A percentile compares a stretch with the other conserved stretches of the same genome.
Evolutionary conservation across 2,113 vertebrate species (phyloP).

Genomic region (Fregetta grallaria): DNA sequence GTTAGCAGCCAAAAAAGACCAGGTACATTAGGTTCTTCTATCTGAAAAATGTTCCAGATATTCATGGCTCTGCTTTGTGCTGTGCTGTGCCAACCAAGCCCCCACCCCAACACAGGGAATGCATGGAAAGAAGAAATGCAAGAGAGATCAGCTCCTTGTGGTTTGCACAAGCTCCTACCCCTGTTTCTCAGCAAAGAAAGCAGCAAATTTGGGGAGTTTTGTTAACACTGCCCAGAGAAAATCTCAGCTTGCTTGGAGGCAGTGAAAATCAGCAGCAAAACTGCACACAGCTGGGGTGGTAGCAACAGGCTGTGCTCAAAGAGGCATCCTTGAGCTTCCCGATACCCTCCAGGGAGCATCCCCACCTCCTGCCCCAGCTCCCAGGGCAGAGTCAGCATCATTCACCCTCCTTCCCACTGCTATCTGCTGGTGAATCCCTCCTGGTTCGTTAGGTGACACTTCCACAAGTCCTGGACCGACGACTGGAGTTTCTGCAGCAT

Average conservation of each 20-base stretch:
- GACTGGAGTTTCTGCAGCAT: not conserved
- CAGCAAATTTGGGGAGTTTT: not conserved
- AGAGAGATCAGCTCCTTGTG: not conserved
- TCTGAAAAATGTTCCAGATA: not conserved
- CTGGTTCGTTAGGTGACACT: not conserved
- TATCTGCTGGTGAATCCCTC: not conserved
- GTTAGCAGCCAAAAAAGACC: not conserved
- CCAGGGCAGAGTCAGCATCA: not conserved
- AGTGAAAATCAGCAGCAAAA: not conserved
- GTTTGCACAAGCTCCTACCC: not conserved
- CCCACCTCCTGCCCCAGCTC: not conserved
- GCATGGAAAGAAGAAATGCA: not conserved
- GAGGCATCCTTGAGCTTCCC: not conserved
- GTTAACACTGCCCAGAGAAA: not conserved
- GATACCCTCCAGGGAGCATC: not conserved
- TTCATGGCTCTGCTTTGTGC: not conserved
- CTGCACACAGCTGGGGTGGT: not conserved
- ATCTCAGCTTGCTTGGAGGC: not conserved
- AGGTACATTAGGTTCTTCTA: not conserved
- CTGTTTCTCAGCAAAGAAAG: not conserved
- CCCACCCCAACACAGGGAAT: not conserved
- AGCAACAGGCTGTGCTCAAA: not conserved
- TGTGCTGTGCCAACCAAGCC: not conserved
- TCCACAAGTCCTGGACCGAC: fast-evolving
- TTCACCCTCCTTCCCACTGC: not conserved